Percentiles rank a stretch among this genome's conserved stretches.
Evolutionary conservation across 1,140 invertebrate genomes (phyloP).

Genomic region (Ephestia elutella): DNA sequence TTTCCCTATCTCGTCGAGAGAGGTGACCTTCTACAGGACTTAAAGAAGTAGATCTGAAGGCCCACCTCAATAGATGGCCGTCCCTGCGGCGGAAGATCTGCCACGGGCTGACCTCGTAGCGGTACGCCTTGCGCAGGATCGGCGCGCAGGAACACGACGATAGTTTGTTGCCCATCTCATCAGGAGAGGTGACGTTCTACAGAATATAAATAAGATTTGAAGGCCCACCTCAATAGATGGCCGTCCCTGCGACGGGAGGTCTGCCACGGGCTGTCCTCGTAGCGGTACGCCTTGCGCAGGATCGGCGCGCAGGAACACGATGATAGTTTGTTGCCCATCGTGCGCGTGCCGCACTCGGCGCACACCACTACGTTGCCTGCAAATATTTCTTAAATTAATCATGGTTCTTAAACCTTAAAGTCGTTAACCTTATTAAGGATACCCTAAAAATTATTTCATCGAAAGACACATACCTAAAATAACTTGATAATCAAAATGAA

Average conservation of each 20-base stretch:
- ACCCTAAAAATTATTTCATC: too few species aligned
- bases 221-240: slow-evolving; percentile 89
- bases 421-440: neutral
- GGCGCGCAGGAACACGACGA: slow-evolving; percentile 95
- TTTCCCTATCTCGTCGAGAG: slow-evolving; percentile 99
- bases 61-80: slow-evolving; percentile 93
- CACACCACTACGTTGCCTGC: slow-evolving; percentile 74
- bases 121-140: slow-evolving; percentile 93
- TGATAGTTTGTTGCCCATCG: slow-evolving; percentile 96
- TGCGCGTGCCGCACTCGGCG: slow-evolving; percentile 74
- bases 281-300: slow-evolving; percentile 93
- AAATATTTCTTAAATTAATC: slow-evolving; percentile 9
- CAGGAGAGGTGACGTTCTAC: too few species aligned
- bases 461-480: too few species aligned
- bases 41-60: too few species aligned
- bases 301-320: slow-evolving; percentile 95
- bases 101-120: slow-evolving; percentile 95
- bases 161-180: slow-evolving; percentile 98
- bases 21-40: too few species aligned
- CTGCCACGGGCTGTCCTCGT: slow-evolving; percentile 95
- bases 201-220: too few species aligned
- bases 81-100: slow-evolving; percentile 88
- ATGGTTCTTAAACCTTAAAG: neutral
- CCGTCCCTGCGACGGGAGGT: slow-evolving; percentile 89
- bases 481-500: too few species aligned